Evolutionary conservation across 2,113 vertebrate genomes (phyloP).

Genomic region (Amia ocellicauda): DNA sequence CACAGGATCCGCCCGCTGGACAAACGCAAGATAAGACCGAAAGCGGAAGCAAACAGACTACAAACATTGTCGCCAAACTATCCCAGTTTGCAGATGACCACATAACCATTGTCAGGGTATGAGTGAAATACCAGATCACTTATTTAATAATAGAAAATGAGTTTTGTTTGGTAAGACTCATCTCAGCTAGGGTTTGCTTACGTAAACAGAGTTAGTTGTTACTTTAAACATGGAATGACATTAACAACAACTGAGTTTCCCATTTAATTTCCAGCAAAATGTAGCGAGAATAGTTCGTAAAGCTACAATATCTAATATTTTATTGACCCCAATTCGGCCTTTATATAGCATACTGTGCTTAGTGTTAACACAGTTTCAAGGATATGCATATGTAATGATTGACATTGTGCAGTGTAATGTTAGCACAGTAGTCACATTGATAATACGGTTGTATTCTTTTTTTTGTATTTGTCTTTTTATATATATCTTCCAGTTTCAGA

Average conservation of each 20-base stretch:
- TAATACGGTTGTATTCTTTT: neutral
- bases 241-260: neutral
- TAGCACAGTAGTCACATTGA: neutral
- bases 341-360: too few relatives aligned
- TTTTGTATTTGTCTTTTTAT: too few relatives aligned
- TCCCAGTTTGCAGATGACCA: conserved; percentile 61
- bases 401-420: too few relatives aligned
- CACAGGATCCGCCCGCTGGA: neutral
- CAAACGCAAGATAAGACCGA: conserved; percentile 21
- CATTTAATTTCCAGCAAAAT: neutral
- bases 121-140: conserved; percentile 13
- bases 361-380: too few relatives aligned
- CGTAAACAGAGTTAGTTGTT: conserved; percentile 2
- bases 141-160: neutral
- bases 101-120: conserved; percentile 61
- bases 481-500: too few relatives aligned
- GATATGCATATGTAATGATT: too few relatives aligned
- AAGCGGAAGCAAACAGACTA: neutral
- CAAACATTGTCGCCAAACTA: conserved; percentile 51
- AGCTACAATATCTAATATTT: too few relatives aligned
- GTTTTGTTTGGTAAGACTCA: neutral
- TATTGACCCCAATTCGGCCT: too few relatives aligned
- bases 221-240: neutral
- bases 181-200: neutral
- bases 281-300: too few relatives aligned